These are phyloP conservation scores for Microcebus jonahi DNA, from an alignment of 2,113 vertebrate species.

Conservation along the genomic window DNA sequence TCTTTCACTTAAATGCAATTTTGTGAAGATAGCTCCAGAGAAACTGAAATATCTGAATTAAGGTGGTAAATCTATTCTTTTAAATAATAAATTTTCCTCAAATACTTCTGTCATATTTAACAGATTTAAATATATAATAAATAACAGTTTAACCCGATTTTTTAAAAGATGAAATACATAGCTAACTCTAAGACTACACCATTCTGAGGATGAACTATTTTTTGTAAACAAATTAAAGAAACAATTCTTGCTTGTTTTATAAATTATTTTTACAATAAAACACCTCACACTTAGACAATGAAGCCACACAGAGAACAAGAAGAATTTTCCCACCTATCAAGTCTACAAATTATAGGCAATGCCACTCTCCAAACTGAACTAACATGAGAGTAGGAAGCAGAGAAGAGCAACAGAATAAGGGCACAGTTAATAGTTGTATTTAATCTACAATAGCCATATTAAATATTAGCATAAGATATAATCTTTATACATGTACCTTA, in stretches of 20 bases:
- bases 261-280: constrained; percentile 39
- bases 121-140: constrained; percentile 33
- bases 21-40: background rate
- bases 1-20: constrained; percentile 11
- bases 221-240: constrained; percentile 36
- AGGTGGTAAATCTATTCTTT: background rate
- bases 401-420: background rate
- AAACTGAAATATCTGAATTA: background rate
- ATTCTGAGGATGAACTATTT: background rate
- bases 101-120: constrained; percentile 29
- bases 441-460: background rate
- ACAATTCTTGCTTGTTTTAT: background rate
- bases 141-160: background rate
- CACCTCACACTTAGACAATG: background rate
- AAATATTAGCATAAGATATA: background rate
- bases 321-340: background rate
- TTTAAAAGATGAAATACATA: constrained; percentile 10
- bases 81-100: constrained; percentile 20
- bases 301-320: background rate
- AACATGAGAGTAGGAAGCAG: background rate
- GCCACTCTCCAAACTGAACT: background rate
- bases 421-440: background rate
- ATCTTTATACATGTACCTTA: background rate
- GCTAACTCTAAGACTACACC: background rate
- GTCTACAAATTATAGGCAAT: background rate